Percentiles rank a stretch among this genome's conserved stretches.
Conservation (phyloP, 2,797 vertebrate species). For the Poeciliopsis turneri region DNA sequence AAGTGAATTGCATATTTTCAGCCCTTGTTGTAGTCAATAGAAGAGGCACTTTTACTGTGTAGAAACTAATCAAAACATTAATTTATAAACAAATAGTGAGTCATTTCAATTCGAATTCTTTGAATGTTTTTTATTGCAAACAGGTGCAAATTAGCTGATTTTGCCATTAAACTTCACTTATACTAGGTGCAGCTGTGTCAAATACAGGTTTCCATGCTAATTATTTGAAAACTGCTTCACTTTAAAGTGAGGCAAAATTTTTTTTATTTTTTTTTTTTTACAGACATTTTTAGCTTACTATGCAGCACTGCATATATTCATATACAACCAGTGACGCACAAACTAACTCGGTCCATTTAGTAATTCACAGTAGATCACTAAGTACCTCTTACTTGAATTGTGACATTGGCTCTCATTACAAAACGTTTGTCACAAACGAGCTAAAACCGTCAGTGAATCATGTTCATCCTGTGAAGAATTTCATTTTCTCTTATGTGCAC, state of each 20-base stretch:
- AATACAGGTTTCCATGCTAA: neutral
- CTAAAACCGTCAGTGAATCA: constrained; percentile 54
- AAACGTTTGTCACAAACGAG: constrained; percentile 33
- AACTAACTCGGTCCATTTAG: neutral
- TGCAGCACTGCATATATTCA: neutral
- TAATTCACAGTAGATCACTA: constrained; percentile 26
- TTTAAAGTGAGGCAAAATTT: too few species aligned
- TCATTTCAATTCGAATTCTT: neutral
- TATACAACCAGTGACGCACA: neutral
- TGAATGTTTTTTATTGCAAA: neutral
- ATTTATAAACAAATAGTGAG: neutral
- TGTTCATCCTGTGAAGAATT: constrained; percentile 41
- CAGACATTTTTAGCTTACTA: neutral
- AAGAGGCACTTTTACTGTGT: neutral
- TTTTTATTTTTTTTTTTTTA: too few species aligned
- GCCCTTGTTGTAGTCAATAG: neutral
- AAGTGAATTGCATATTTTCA: neutral
- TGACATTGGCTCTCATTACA: constrained; percentile 33
- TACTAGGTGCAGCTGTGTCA: neutral
- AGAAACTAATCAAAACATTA: neutral
- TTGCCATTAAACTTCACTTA: neutral
- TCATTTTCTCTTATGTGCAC: constrained; percentile 20
- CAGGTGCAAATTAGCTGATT: neutral
- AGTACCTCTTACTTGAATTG: constrained; percentile 36
- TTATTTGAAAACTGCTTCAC: neutral